A percentile compares a stretch with the other conserved stretches of the same genome.
These are phyloP conservation scores for Electrophaes corylata DNA, from an alignment of 2,888 invertebrate genomes.

Conservation along the genomic window DNA sequence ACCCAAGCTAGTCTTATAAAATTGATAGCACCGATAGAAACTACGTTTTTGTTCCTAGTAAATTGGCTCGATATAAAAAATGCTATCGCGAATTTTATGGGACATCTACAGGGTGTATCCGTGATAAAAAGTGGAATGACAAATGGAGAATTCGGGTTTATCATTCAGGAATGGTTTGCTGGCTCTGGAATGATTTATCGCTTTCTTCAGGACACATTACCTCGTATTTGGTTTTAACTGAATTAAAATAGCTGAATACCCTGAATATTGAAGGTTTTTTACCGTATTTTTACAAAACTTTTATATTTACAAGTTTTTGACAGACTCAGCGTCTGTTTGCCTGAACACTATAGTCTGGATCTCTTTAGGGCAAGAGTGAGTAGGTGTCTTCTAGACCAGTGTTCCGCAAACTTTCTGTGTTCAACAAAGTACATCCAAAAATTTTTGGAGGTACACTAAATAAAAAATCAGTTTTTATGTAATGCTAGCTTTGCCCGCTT, in stretches of 20 bases:
- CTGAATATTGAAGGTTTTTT: too few species aligned
- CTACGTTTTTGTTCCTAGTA: conserved; percentile 42
- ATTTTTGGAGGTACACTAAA: too few species aligned
- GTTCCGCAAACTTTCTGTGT: too few species aligned
- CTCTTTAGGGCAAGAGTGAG: too few species aligned
- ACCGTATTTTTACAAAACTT: not conserved
- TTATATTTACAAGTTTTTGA: too few species aligned
- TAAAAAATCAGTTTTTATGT: too few species aligned
- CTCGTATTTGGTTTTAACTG: not conserved
- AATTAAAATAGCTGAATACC: not conserved
- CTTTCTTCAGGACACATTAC: conserved; percentile 1
- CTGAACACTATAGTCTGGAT: too few species aligned
- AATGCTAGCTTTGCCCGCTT: too few species aligned
- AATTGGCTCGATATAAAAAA: conserved; percentile 42
- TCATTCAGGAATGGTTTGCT: conserved; percentile 16
- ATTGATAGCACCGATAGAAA: conserved; percentile 40
- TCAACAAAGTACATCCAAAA: too few species aligned
- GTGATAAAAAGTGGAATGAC: conserved; percentile 35
- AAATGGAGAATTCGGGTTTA: conserved; percentile 21
- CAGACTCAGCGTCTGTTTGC: too few species aligned
- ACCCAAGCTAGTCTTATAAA: conserved; percentile 29
- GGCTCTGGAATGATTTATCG: conserved; percentile 17
- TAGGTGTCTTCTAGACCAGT: too few species aligned
- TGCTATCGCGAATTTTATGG: conserved; percentile 34
- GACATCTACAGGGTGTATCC: conserved; percentile 31